phyloP scores from a whole-genome alignment of 1,140 invertebrate genomes.

The Drosophila repleta region DNA sequence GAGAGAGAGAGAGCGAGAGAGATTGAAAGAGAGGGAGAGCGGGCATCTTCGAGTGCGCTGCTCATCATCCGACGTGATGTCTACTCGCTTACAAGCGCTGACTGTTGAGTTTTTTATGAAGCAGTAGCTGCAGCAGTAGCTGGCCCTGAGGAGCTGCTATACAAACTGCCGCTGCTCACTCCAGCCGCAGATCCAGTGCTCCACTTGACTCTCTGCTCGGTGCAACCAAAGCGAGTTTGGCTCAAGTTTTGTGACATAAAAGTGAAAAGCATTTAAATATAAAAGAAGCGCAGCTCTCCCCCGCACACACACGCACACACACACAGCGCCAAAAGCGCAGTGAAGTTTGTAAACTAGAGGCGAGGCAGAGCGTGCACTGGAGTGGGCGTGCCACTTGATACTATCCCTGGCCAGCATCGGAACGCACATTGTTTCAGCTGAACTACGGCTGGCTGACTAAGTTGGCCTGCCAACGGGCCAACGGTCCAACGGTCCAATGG shows the following conservation, averaged over 20 bases:
- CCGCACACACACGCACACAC: background rate
- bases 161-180: constrained; percentile 27
- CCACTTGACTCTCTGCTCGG: constrained; percentile 64
- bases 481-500: background rate
- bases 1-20: constrained; percentile 5
- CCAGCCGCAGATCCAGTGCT: constrained; percentile 36
- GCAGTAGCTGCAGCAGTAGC: constrained; percentile 30
- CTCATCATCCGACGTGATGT: constrained; percentile 62
- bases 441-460: background rate
- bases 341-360: background rate
- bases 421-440: constrained; percentile 55
- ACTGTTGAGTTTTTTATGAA: constrained; percentile 66
- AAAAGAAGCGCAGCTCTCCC: constrained; percentile 57
- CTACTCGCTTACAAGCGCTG: constrained; percentile 54
- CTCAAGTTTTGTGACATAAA: constrained; percentile 75
- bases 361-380: background rate
- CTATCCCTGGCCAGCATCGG: constrained; percentile 61
- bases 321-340: constrained; percentile 47
- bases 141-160: constrained; percentile 20
- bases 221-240: constrained; percentile 69
- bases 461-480: constrained; percentile 9
- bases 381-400: constrained; percentile 59
- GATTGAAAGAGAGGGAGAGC: too few species aligned
- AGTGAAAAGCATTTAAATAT: constrained; percentile 83
- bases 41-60: constrained; percentile 63